Evolutionary conservation across 2,888 invertebrate species (phyloP), one percentile per base, ranked within the genome.

Genomic region (Leptothorax acervorum): DNA sequence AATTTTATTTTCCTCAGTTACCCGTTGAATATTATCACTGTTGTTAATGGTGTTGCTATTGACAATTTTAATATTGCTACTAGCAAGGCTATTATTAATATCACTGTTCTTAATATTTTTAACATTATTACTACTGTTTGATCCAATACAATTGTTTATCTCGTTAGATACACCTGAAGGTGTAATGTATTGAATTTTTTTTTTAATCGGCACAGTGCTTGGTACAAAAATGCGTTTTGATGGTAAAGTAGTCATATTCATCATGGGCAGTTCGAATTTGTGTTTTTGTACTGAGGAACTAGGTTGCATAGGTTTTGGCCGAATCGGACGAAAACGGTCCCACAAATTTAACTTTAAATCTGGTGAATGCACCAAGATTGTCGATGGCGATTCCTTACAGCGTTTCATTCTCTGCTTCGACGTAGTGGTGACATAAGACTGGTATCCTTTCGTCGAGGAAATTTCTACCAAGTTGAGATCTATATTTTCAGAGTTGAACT

Each of bases 261-360:
- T 31, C 0, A 11, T 5, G 15, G 45, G 4, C 12, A 35, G 23
- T 66, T 8, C 28, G 9, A 28, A 12, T 35, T 66, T 51, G 8
- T 66, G 15, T 3, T 8, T 62, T 11, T n/a, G 4, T n/a, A 48
- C 2, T 4, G 62, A 35, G 3, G 18, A 9, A 60, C 3, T 18
- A 12, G 68, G 11, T 83, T 57, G 65, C 53, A 51, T 68, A 5
- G 83, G 83, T 53, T 85, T 84, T 2, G 83, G 85, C 53, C 74
- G 35, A 57, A 85, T 85, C 3, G 85, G 85, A 1, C 79, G 51
- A 63, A 66, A 85, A 35, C 75, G 75, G 0, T 57, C 42, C 42
- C 18, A 60, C 11, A 35, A 35, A 4, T 35, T 35, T 35, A 4
- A 35, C 35, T 35, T 35, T 35, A 35, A 35, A 35, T 35, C 35